A percentile compares a stretch with the other conserved stretches of the same genome.
phyloP scores from a whole-genome alignment of 2,797 vertebrate species.

The Hapalemur alaotrensis region DNA sequence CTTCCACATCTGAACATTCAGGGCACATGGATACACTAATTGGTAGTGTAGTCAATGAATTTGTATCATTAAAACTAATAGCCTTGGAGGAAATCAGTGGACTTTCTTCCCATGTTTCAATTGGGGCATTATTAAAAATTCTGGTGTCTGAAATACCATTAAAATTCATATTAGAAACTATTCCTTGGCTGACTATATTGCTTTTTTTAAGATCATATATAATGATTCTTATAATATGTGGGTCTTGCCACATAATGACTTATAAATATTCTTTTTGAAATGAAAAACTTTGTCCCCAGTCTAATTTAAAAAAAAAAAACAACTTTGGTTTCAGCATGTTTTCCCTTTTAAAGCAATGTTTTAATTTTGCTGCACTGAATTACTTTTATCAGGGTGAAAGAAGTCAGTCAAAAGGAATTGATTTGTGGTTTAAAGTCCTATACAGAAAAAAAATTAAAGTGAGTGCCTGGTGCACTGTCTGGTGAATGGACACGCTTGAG shows the following conservation, averaged over 20 bases:
- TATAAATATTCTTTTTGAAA: conserved; percentile 77
- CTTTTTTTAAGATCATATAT: conserved; percentile 75
- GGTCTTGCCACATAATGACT: conserved; percentile 62
- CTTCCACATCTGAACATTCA: background rate
- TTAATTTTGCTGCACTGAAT: conserved; percentile 48
- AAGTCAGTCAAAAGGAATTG: background rate
- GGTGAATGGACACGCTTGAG: too few species aligned
- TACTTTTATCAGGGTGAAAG: background rate
- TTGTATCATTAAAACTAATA: background rate
- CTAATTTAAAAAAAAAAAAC: conserved; percentile 51
- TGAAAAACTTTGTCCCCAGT: conserved; percentile 34
- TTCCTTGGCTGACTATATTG: conserved; percentile 34
- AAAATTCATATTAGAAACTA: conserved; percentile 72
- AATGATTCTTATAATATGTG: background rate
- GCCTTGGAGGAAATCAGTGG: background rate
- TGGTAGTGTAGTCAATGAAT: background rate
- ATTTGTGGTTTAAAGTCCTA: background rate
- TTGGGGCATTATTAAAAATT: conserved; percentile 54
- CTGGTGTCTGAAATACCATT: conserved; percentile 64
- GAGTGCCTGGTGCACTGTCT: too few species aligned
- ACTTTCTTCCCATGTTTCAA: background rate
- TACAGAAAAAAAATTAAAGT: background rate
- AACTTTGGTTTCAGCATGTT: conserved; percentile 53
- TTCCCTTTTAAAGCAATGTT: conserved; percentile 20
- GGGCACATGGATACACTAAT: background rate